Base-by-base conservation (phyloP, 1,140 invertebrate species). In the Drosophila azteca region DNA sequence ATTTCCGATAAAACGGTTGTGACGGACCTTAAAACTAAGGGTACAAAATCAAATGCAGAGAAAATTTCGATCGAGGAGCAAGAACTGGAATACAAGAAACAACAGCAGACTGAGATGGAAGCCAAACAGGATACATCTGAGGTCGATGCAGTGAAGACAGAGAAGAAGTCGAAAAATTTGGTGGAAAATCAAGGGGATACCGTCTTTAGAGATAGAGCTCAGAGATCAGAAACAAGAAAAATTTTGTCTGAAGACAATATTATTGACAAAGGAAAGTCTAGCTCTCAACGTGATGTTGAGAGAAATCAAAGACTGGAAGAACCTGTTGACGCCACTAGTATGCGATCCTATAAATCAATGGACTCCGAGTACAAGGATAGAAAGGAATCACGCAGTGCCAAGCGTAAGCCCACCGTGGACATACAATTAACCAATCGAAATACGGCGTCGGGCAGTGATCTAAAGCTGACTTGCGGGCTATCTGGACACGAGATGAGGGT, bases 401-500 rank as follows among this genome's bases (percentile, higher is more conserved):
- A 93, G 70, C 94, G 94, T 64, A 95, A 95, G 89, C 97, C 97
- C 17, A 94, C 94, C 6, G 97, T 98, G 85, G 96, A 96, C 43
- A 95, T 95, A 13, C 94, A 94, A 74, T 91, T 98, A 35, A 95
- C 95, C 2, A 95, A 97, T 83, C 94, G 96, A 77, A 95, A 95
- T 9, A 95, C 95, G 6, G 94, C 95, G 0, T 94, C 94, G 70
- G 95, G 95, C 7, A 95, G 95, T 39, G 93, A 94, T 61, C 94
- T 97, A 0, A 96, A 95, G 90, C 91, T 99, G 26, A 96, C 96
- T 6, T 98, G 97, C 85, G 95, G 95, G 59, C 94, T 98, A 2
- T 94, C 98, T 74, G 96, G 96, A 24, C 74, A 96, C 0, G 95
- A 97, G 67, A 95, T 97, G 13, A 93, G 93, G 39, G 92, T 98